phyloP scores from a whole-genome alignment of 2,888 invertebrate genomes.

The Agrochola lychnidis region DNA sequence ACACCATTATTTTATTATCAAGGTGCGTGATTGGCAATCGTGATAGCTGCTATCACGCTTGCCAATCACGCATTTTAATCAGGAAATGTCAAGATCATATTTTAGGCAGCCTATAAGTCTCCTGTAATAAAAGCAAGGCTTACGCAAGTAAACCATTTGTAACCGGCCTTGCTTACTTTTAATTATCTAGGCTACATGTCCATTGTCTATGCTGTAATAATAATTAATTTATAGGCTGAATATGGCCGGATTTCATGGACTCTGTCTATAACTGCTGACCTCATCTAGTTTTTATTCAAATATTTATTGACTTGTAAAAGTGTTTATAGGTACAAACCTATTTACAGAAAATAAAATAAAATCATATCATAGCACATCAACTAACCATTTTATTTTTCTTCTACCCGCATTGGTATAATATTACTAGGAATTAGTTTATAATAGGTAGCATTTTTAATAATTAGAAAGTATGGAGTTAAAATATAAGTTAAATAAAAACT shows the following conservation, averaged over 20 bases:
- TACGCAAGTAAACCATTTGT: neutral
- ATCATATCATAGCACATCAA: neutral
- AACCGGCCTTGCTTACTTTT: conserved; percentile 14
- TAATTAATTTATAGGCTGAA: neutral
- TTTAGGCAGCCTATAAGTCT: conserved; percentile 44
- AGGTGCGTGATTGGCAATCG: conserved; percentile 75
- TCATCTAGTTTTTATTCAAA: too few relatives aligned
- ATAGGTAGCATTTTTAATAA: too few relatives aligned
- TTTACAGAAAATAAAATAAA: too few relatives aligned
- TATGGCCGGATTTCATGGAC: neutral
- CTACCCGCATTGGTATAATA: neutral
- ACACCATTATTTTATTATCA: conserved; percentile 74
- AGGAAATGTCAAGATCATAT: conserved; percentile 78
- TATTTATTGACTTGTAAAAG: too few relatives aligned
- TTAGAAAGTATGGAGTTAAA: neutral
- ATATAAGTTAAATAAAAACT: neutral
- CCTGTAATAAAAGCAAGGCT: conserved; percentile 12
- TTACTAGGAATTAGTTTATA: neutral
- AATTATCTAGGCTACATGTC: conserved; percentile 15
- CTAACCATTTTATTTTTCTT: neutral
- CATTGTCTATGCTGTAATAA: conserved; percentile 5
- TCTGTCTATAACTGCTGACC: too few relatives aligned
- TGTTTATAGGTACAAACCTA: too few relatives aligned
- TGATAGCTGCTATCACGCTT: conserved; percentile 64
- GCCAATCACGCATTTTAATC: conserved; percentile 57